phyloP scores from a whole-genome alignment of 2,888 invertebrate species.

The Caenorhabditis sinica region DNA sequence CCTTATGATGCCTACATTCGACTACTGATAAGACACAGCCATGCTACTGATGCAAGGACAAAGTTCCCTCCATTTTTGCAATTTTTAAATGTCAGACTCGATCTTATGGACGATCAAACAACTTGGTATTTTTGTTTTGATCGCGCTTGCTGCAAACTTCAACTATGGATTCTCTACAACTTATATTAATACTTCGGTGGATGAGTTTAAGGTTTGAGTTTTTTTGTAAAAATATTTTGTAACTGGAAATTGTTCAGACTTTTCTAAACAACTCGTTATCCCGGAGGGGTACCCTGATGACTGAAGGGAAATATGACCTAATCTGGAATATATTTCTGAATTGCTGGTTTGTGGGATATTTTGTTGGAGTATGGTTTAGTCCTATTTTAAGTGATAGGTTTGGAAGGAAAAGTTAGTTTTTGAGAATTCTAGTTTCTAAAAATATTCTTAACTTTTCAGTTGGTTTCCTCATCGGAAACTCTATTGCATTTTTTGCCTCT shows the following conservation, averaged over 20 bases:
- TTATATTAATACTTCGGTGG: slow-evolving; percentile 78
- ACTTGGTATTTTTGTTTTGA: slow-evolving; percentile 60
- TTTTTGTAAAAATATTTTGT: not conserved
- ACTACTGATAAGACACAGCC: slow-evolving; percentile 1
- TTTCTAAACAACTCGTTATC: slow-evolving; percentile 66
- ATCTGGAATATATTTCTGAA: slow-evolving; percentile 79
- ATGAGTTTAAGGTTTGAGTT: slow-evolving; percentile 74
- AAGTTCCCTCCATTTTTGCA: slow-evolving; percentile 16
- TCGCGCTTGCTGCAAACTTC: slow-evolving; percentile 76
- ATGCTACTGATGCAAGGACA: slow-evolving; percentile 26
- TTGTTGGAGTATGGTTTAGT: slow-evolving; percentile 77
- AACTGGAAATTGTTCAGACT: slow-evolving; percentile 30
- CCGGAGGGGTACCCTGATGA: slow-evolving; percentile 63
- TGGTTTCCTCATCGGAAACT: slow-evolving; percentile 75
- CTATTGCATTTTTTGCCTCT: slow-evolving; percentile 67
- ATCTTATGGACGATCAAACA: slow-evolving; percentile 42
- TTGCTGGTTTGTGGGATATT: slow-evolving; percentile 79
- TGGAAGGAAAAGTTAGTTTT: slow-evolving; percentile 74
- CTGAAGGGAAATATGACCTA: slow-evolving; percentile 63
- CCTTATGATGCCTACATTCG: not conserved
- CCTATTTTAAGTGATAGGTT: slow-evolving; percentile 77
- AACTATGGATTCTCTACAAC: slow-evolving; percentile 79
- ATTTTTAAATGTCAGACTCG: slow-evolving; percentile 1
- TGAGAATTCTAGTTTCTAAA: not conserved
- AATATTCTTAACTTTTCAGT: slow-evolving; percentile 65